A percentile compares a stretch with the other conserved stretches of the same genome.
Evolutionary conservation across 2,113 vertebrate genomes (phyloP).

Genomic region (Lampris incognitus): DNA sequence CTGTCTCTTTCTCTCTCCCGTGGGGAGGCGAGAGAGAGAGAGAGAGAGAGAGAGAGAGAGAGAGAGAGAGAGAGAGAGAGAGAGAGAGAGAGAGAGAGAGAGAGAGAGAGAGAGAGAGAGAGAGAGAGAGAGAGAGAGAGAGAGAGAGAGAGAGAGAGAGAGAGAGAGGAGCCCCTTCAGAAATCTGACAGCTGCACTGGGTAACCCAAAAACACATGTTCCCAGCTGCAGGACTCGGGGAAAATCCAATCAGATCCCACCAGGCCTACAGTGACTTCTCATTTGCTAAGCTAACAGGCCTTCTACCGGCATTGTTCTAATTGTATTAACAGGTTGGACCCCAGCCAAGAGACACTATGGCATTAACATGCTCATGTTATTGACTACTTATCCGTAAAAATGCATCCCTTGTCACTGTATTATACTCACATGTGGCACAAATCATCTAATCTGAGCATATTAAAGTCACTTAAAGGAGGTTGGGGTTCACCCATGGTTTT

Average conservation of each 20-base stretch:
- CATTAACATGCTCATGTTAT: constrained; percentile 77
- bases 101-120: no score
- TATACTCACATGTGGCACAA: constrained; percentile 65
- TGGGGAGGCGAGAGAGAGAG: constrained; percentile 27
- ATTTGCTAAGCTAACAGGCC: constrained; percentile 80
- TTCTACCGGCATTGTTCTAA: constrained; percentile 80
- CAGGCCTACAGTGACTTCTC: constrained; percentile 71
- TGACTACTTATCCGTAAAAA: constrained; percentile 81
- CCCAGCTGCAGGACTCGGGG: constrained; percentile 72
- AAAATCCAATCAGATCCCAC: constrained; percentile 80
- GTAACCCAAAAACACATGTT: constrained; percentile 82
- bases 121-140: no score
- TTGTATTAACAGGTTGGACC: constrained; percentile 79
- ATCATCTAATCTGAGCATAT: constrained; percentile 71
- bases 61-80: no score
- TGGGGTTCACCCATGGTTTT: constrained; percentile 70
- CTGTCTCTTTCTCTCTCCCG: constrained; percentile 46
- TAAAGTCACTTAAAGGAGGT: constrained; percentile 76
- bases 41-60: no score
- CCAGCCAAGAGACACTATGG: constrained; percentile 73
- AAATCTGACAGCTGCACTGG: constrained; percentile 79
- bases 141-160: no score
- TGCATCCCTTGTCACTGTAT: constrained; percentile 70
- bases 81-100: no score
- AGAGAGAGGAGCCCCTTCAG: constrained; percentile 44